Conservation (phyloP, 1,140 invertebrate species). For the Zophobas atratus region DNA sequence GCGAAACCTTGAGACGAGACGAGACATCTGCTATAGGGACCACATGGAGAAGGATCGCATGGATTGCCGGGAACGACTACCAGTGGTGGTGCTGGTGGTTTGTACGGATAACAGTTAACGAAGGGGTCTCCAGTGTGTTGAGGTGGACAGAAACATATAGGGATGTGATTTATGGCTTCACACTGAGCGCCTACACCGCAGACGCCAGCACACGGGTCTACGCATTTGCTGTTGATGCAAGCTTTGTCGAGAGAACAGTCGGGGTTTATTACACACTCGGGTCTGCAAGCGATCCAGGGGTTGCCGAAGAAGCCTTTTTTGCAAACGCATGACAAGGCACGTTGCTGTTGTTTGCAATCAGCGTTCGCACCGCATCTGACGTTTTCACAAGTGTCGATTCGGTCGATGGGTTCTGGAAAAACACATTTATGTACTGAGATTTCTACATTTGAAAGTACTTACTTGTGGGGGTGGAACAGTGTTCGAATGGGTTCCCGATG, state of each 20-base stretch:
- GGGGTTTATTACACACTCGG: constrained; percentile 85
- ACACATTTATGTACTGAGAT: constrained; percentile 20
- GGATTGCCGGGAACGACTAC: constrained; percentile 67
- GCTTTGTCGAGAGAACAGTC: constrained; percentile 80
- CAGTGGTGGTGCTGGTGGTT: constrained; percentile 68
- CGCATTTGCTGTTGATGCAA: constrained; percentile 86
- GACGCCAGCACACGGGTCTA: constrained; percentile 83
- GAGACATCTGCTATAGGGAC: constrained; percentile 83
- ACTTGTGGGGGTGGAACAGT: constrained; percentile 75
- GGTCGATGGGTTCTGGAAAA: constrained; percentile 66
- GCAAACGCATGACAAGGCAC: constrained; percentile 76
- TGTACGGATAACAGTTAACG: constrained; percentile 76
- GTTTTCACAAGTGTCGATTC: constrained; percentile 76
- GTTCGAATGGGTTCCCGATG: constrained; percentile 87
- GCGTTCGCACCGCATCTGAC: constrained; percentile 83
- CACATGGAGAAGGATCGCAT: constrained; percentile 84
- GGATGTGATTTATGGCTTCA: constrained; percentile 82
- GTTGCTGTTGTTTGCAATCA: constrained; percentile 75
- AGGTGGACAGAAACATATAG: constrained; percentile 83
- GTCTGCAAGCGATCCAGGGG: constrained; percentile 81
- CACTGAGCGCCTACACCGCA: constrained; percentile 85
- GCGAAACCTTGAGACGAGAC: constrained; percentile 80
- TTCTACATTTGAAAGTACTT: constrained; percentile 52
- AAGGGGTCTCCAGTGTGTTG: constrained; percentile 86
- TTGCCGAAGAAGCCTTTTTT: constrained; percentile 80